These are phyloP conservation scores for Monomorium pharaonis DNA, from an alignment of 1,140 invertebrate genomes.

Conservation along the genomic window DNA sequence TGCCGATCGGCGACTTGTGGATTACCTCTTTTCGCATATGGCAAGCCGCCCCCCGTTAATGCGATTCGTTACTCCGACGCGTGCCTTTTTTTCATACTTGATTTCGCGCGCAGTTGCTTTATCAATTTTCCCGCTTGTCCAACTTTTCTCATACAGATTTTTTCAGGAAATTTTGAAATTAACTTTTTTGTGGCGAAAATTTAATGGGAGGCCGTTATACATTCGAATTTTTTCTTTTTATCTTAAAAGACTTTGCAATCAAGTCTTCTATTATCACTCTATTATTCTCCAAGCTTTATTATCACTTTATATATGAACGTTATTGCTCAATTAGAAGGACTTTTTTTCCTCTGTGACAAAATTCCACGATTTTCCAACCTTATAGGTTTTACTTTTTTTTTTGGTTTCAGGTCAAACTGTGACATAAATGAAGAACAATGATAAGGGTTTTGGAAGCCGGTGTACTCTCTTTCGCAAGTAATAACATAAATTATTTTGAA, in stretches of 20 bases:
- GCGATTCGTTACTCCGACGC: conserved; percentile 24
- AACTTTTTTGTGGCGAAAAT: not conserved
- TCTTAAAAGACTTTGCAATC: not conserved
- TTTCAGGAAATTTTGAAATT: not conserved
- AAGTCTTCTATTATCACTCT: not conserved
- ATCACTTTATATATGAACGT: not conserved
- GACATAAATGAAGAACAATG: not conserved
- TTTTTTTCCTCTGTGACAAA: not conserved
- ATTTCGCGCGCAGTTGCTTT: not conserved
- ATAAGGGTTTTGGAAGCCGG: not conserved
- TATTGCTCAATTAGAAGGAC: not conserved
- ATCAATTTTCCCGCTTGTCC: not conserved
- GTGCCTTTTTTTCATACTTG: not conserved
- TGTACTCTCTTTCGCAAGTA: not conserved
- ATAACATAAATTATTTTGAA: not conserved
- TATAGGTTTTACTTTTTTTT: not conserved
- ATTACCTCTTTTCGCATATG: conserved; percentile 42
- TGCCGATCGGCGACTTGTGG: conserved; percentile 41
- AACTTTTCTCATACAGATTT: not conserved
- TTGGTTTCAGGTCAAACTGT: not conserved
- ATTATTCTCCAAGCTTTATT: not conserved
- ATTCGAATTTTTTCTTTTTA: not conserved
- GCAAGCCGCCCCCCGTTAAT: not conserved
- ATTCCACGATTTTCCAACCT: not conserved
- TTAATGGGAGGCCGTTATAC: not conserved